A percentile compares a stretch with the other conserved stretches of the same genome.
These are phyloP conservation scores for Cremastinae sp. DNA, from an alignment of 2,888 invertebrate genomes.

Conservation along the genomic window DNA sequence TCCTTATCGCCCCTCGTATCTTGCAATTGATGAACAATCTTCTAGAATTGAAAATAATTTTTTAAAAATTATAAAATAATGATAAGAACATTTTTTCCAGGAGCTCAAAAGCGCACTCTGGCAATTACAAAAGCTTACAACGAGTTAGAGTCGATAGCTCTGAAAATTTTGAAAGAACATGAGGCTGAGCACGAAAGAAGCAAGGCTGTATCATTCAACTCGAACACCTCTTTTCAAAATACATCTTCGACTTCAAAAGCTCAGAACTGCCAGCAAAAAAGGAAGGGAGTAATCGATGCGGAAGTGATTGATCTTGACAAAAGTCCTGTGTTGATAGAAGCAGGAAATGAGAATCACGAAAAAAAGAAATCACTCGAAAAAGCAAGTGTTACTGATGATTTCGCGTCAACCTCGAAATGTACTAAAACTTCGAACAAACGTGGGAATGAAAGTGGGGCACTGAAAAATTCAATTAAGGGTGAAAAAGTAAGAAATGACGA, in stretches of 20 bases:
- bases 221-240: neutral
- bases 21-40: too few species aligned
- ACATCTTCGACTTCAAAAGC: constrained; percentile 5
- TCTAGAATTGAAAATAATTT: too few species aligned
- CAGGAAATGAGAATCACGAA: neutral
- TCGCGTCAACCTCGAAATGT: neutral
- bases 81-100: constrained; percentile 30
- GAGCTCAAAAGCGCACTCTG: constrained; percentile 38
- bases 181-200: constrained; percentile 3
- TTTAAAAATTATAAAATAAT: too few species aligned
- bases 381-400: neutral
- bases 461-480: neutral
- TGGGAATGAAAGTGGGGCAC: too few species aligned
- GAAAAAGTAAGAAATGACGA: constrained; percentile 31
- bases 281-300: neutral
- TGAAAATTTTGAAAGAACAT: constrained; percentile 22
- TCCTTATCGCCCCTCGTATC: too few species aligned
- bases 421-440: neutral
- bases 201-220: neutral
- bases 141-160: constrained; percentile 28
- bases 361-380: neutral
- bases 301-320: constrained; percentile 34
- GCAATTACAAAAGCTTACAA: constrained; percentile 39
- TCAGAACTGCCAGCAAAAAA: neutral
- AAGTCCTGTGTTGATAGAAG: neutral